Evolutionary conservation across 1,140 invertebrate species (phyloP), one percentile per base, ranked within the genome.

Genomic region (Tribolium castaneum): DNA sequence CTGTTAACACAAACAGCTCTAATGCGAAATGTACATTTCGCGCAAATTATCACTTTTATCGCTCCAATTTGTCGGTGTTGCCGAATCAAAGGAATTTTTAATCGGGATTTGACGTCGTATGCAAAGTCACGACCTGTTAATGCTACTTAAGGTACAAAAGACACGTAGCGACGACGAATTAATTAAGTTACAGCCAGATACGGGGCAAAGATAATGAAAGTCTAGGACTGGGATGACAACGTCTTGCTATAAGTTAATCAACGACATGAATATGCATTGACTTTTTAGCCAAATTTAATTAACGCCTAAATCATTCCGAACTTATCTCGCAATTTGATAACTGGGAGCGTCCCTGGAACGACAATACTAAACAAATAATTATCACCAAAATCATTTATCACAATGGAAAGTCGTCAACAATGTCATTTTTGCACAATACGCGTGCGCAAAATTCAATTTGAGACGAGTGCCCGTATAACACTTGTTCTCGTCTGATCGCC

Each of bases 71-170:
- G 25, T 30, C 25, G 0, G 25, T 30, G 25, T 6, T 30, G 25
- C 19, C 22, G 9, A 13, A 12, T 35, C 25, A 35, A 66, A 66
- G 34, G 12, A 66, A 66, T 72, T 72, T 50, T 72, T 72, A 50
- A 72, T 50, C 14, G 7, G 45, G 14, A 51, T 72, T 78, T 78
- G 51, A 35, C 30, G 45, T 4, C 22, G 70, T 73, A 83, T 83
- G 82, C 78, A 70, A 81, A 83, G 82, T 83, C 82, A 83, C 80
- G 82, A 81, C 80, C 80, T 78, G 78, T 77, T 82, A 83, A 83
- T 83, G 76, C 82, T 80, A 81, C 82, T 83, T 81, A 80, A 83
- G 80, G 82, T 81, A 83, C 77, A 83, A 81, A 81, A 80, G 82
- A 83, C 82, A 83, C 82, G 82, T 83, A 78, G 80, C 80, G 54